Evolutionary conservation across 2,888 invertebrate species (phyloP), one percentile per base, ranked within the genome.

Genomic region (Netelia virgata): DNA sequence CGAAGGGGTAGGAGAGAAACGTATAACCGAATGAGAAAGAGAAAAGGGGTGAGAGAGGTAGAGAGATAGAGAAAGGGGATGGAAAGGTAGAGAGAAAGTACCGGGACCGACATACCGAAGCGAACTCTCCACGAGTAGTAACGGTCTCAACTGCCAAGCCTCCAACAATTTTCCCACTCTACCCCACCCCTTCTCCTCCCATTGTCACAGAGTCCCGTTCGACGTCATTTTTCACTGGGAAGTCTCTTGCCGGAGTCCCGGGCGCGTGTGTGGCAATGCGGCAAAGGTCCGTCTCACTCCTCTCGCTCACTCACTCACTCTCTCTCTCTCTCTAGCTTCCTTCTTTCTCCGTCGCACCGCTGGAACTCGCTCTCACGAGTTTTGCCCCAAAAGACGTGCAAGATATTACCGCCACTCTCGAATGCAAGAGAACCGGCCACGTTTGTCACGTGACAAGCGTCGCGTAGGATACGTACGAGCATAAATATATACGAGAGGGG

Each of bases 121-220:
- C 23, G 16, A 75, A 83, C 75, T 79, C 69, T 74, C 72, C 63
- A 23, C 83, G 36, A 41, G 75, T 66, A 81, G 69, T 64, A 75
- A 77, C 57, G 68, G 59, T 80, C 75, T 76, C 78, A 78, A 84
- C 84, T 82, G 82, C 82, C 84, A 84, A 75, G 84, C 82, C 78
- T 82, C 78, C 63, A 43, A 61, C 64, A 79, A 72, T 79, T 79
- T 64, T 20, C 72, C 70, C 64, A 64, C 53, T 47, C 77, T 77
- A 59, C 16, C 73, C 72, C 43, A 41, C 41, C 69, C 83, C 36
- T 64, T 6, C 28, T 28, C 28, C 2, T 28, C 76, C 85, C 82
- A 87, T 86, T 87, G 87, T 87, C 87, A 84, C 83, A 86, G 74
- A 78, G 70, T 86, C 70, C 84, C 86, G 85, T 86, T 87, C 83